Evolutionary conservation across 2,888 invertebrate species (phyloP).

Genomic region (Sesia apiformis): DNA sequence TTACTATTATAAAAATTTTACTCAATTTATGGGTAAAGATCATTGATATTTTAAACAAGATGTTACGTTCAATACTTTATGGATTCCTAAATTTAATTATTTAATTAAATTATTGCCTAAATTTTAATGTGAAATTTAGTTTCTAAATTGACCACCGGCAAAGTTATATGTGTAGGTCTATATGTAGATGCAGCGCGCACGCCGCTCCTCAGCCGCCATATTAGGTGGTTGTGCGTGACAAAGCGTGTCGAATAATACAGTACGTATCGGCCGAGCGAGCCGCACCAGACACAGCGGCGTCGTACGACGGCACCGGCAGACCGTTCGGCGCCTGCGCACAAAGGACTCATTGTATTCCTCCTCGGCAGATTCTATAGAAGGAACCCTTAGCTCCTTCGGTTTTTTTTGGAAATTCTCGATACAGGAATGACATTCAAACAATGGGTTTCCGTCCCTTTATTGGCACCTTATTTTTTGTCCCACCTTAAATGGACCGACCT

Average conservation of each 20-base stretch:
- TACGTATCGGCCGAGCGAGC: constrained; percentile 1
- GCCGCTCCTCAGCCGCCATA: constrained; percentile 15
- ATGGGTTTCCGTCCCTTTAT: constrained; percentile 74
- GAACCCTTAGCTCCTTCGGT: constrained; percentile 46
- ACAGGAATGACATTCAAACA: constrained; percentile 67
- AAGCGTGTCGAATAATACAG: constrained; percentile 13
- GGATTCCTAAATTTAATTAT: no score
- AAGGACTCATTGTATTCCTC: constrained; percentile 66
- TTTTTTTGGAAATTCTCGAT: constrained; percentile 64
- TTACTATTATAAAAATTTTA: no score
- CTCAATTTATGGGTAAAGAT: no score
- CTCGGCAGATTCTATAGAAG: constrained; percentile 50
- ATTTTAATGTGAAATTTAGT: no score
- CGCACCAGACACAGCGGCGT: constrained; percentile 44
- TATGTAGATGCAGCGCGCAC: constrained; percentile 32
- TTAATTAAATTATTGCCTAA: no score
- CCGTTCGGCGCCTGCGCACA: constrained; percentile 70
- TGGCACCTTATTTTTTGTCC: constrained; percentile 72
- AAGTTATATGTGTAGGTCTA: no score
- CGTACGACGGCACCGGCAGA: constrained; percentile 45
- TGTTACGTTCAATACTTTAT: no score
- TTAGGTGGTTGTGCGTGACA: constrained; percentile 24
- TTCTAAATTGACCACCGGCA: no score
- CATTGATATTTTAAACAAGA: no score
- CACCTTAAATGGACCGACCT: constrained; percentile 57